Percentiles rank a stretch among this genome's conserved stretches.
These are phyloP conservation scores for Amyelois transitella DNA, from an alignment of 1,140 invertebrate genomes.

Conservation along the genomic window DNA sequence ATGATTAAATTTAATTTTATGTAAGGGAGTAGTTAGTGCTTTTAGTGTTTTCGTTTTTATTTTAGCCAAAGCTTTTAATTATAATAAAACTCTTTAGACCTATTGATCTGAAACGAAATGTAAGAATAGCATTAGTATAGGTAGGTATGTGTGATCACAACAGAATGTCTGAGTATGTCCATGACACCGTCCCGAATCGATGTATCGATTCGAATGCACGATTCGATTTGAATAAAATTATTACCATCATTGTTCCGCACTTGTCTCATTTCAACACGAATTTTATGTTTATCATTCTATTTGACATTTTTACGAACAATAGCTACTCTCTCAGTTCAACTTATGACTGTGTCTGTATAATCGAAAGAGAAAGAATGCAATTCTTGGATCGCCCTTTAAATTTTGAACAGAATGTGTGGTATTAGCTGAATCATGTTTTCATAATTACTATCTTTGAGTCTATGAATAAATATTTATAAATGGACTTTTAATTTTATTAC, in stretches of 20 bases:
- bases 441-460: conserved; percentile 34
- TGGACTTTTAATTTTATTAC: conserved; percentile 3
- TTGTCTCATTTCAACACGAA: conserved; percentile 50
- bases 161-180: conserved; percentile 20
- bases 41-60: too few relatives aligned
- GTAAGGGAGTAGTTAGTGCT: too few relatives aligned
- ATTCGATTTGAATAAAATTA: conserved; percentile 46
- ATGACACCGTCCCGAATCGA: conserved; percentile 2
- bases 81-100: too few relatives aligned
- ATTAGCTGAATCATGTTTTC: conserved; percentile 59
- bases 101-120: too few relatives aligned
- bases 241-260: conserved; percentile 38
- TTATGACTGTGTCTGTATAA: conserved; percentile 19
- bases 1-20: too few relatives aligned
- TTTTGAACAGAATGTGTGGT: conserved; percentile 35
- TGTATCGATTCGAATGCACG: not conserved
- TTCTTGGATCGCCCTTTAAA: conserved; percentile 40
- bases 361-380: conserved; percentile 43
- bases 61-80: too few relatives aligned
- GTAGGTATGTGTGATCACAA: too few relatives aligned
- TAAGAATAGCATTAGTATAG: too few relatives aligned
- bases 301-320: conserved; percentile 71
- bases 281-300: conserved; percentile 70
- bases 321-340: conserved; percentile 32
- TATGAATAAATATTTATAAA: conserved; percentile 36